Conservation (phyloP, 30 jellyfish, hydroid and myxozoan species). For the Hydra vulgaris region DNA sequence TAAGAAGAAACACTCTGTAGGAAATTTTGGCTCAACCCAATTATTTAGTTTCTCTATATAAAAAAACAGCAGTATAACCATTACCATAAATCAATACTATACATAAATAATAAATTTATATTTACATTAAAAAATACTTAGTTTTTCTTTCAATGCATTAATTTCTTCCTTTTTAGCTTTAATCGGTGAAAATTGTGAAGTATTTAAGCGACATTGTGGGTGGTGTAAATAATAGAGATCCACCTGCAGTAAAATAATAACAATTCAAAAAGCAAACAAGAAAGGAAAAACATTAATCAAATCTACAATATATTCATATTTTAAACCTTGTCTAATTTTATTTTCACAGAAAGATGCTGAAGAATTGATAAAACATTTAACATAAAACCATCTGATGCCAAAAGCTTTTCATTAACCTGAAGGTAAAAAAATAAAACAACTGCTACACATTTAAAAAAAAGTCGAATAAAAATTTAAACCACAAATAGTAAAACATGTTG, state of each 20-base stretch:
- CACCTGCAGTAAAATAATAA: conserved; percentile 30
- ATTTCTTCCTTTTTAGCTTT: conserved; percentile 77
- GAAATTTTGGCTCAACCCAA: conserved; percentile 68
- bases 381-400: conserved; percentile 85
- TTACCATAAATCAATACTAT: background rate
- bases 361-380: conserved; percentile 59
- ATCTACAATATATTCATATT: no score
- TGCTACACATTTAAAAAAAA: no score
- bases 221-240: conserved; percentile 56
- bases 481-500: no score
- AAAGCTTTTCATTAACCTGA: conserved; percentile 76
- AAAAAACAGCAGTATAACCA: no score
- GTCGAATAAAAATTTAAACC: no score
- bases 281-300: background rate
- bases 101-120: no score
- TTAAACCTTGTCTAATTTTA: conserved; percentile 10
- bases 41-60: conserved; percentile 35
- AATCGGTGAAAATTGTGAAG: conserved; percentile 55
- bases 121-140: conserved; percentile 56
- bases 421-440: no score
- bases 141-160: conserved; percentile 52
- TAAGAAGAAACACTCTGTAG: conserved; percentile 86
- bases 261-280: background rate
- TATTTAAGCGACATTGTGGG: conserved; percentile 61
- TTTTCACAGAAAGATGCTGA: conserved; percentile 72